A percentile compares a stretch with the other conserved stretches of the same genome.
These are phyloP conservation scores for Erythrocercus mccallii DNA, from an alignment of 2,113 vertebrate species.

Conservation along the genomic window DNA sequence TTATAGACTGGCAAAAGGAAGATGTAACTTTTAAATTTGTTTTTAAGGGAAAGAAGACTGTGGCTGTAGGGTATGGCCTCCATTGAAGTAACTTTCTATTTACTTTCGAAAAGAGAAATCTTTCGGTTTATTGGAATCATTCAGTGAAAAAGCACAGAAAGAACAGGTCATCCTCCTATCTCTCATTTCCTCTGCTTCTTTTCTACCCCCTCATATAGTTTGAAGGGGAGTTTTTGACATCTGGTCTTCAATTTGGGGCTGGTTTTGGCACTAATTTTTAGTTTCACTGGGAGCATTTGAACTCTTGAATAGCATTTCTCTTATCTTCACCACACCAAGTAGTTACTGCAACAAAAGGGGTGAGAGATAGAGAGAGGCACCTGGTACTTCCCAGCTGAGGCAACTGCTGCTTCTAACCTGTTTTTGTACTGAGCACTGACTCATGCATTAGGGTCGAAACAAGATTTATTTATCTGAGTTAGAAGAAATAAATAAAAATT, in stretches of 20 bases:
- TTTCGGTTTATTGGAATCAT: conserved; percentile 25
- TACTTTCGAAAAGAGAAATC: neutral
- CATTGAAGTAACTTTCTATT: conserved; percentile 21
- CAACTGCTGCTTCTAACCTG: neutral
- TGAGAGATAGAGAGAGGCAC: neutral
- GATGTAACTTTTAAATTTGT: neutral
- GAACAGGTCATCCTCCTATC: neutral
- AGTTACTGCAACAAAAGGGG: conserved; percentile 30
- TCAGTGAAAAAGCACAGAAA: conserved; percentile 7
- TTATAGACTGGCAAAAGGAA: neutral
- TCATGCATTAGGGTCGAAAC: neutral
- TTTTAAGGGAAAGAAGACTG: neutral
- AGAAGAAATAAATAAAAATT: conserved; percentile 16
- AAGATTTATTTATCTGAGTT: conserved; percentile 4
- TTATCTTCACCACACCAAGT: conserved; percentile 44
- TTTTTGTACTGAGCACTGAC: conserved; percentile 4
- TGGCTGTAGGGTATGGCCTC: neutral
- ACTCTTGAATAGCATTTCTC: neutral
- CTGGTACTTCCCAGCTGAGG: neutral
- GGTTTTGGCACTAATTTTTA: neutral
- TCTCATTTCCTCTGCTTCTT: conserved; percentile 37
- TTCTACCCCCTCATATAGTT: neutral
- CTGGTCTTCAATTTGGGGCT: neutral
- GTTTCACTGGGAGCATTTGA: conserved; percentile 24
- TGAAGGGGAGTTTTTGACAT: conserved; percentile 3